phyloP scores from a whole-genome alignment of 2,797 vertebrate genomes.

The Mus caroli region DNA sequence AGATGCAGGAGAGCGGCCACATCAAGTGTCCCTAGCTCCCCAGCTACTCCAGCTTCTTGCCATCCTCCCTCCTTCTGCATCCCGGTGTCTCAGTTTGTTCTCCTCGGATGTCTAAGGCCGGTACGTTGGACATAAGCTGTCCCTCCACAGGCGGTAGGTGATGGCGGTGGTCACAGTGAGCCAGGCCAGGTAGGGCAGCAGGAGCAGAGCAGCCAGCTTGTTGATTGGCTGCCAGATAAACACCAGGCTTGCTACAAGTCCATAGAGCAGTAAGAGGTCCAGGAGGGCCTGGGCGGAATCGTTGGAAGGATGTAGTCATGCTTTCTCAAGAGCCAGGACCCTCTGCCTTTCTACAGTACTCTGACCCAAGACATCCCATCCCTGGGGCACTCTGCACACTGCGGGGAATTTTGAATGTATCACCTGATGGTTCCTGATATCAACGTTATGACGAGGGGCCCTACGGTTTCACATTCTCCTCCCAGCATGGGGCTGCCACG shows the following conservation, averaged over 20 bases:
- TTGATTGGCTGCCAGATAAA: constrained; percentile 93
- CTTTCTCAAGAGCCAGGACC: neutral
- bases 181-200: constrained; percentile 95
- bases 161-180: constrained; percentile 92
- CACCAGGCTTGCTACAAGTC: constrained; percentile 90
- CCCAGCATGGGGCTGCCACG: neutral
- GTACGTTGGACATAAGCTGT: constrained; percentile 89
- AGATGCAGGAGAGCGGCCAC: neutral
- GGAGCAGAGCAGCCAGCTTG: constrained; percentile 91
- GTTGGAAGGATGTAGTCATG: neutral
- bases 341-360: neutral
- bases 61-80: neutral
- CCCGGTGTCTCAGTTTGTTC: neutral
- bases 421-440: neutral
- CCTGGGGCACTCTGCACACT: neutral
- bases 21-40: accelerated
- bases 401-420: accelerated
- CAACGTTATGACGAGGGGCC: too few relatives aligned
- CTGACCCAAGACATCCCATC: neutral
- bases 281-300: constrained; percentile 81
- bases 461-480: accelerated
- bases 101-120: neutral
- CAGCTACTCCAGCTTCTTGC: neutral
- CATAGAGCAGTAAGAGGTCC: constrained; percentile 83
- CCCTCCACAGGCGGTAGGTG: constrained; percentile 94